Evolutionary conservation across 2,113 vertebrate genomes (phyloP), one percentile per base, ranked within the genome.

Genomic region (Gallinago undulata): DNA sequence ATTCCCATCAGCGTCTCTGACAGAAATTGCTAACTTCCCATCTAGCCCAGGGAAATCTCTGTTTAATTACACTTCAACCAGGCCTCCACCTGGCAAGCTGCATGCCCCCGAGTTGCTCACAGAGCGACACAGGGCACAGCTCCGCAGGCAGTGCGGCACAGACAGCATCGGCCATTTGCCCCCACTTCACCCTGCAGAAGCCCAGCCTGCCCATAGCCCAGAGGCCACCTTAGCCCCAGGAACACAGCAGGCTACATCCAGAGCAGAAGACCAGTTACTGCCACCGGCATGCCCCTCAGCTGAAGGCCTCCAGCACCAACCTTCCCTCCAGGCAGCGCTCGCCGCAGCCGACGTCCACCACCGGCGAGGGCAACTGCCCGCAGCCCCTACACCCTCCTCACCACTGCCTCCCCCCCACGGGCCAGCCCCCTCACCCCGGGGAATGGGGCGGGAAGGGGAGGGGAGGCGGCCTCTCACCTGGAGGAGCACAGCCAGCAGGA

Each of bases 401-500:
- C 5, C 81, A n/a, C 45, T 3, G 85, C 50, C 45, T 59, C 45
- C 45, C 30, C 30, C 59, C 27, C 18, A 6, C 27, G 9, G 84
- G 13, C 56, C 4, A 28, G 9, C 57, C 15, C 12, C 12, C 53
- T 50, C 48, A 10, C 31, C 31, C 63, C 7, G 3, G 21, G 3
- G 33, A 11, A 19, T 10, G 28, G 57, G 28, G 9, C 6, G 31
- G 31, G 60, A 19, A 14, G 35, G 45, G 47, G 43, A 43, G 45
- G 45, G 19, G 25, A 24, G 33, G 37, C 39, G 3, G 64, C 13
- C 18, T 79, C 98, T 98, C 97, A 98, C 98, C 98, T 98, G 98
- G 72, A 98, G 96, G n/a, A 98, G 90, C 80, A 98, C 96, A 2
- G 97, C 98, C 87, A 98, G 92, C 91, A 98, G 93, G 89, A 98